Evolutionary conservation across 1,140 invertebrate genomes (phyloP).

Genomic region (Hyles vespertilio): DNA sequence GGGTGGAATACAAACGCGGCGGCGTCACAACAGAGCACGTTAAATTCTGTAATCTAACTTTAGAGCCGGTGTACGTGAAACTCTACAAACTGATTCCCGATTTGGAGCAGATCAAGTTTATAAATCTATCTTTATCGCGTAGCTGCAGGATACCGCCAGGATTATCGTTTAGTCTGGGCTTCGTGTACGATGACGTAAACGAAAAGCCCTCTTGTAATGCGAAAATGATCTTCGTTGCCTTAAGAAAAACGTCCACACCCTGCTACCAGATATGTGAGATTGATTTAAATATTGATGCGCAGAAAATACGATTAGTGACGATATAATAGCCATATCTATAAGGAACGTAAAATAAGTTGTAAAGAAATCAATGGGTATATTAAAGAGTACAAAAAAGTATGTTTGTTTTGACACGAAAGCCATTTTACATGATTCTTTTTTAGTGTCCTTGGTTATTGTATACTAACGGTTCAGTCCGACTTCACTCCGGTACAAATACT

Average conservation of each 20-base stretch:
- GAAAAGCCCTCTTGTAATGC: constrained; percentile 40
- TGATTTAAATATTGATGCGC: constrained; percentile 41
- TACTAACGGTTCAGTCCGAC: too few relatives aligned
- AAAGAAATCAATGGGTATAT: too few relatives aligned
- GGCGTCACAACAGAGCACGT: constrained; percentile 42
- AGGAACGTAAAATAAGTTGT: not conserved
- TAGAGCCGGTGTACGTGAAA: constrained; percentile 51
- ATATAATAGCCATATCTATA: constrained; percentile 7
- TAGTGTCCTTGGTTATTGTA: too few relatives aligned
- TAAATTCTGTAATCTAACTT: constrained; percentile 48
- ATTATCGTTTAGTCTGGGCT: constrained; percentile 46
- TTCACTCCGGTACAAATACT: too few relatives aligned
- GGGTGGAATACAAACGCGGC: constrained; percentile 46
- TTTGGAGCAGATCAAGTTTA: constrained; percentile 55
- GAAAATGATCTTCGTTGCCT: constrained; percentile 57
- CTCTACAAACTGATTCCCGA: constrained; percentile 53
- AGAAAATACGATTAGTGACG: constrained; percentile 35
- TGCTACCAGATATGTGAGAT: constrained; percentile 65
- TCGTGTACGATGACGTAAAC: constrained; percentile 52
- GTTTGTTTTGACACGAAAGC: too few relatives aligned
- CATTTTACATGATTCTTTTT: too few relatives aligned
- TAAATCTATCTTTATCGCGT: constrained; percentile 49
- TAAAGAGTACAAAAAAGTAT: too few relatives aligned
- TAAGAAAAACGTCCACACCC: constrained; percentile 50
- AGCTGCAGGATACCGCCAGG: constrained; percentile 56